Evolutionary conservation across 1,140 invertebrate genomes (phyloP).

Genomic region (Eciton burchellii): DNA sequence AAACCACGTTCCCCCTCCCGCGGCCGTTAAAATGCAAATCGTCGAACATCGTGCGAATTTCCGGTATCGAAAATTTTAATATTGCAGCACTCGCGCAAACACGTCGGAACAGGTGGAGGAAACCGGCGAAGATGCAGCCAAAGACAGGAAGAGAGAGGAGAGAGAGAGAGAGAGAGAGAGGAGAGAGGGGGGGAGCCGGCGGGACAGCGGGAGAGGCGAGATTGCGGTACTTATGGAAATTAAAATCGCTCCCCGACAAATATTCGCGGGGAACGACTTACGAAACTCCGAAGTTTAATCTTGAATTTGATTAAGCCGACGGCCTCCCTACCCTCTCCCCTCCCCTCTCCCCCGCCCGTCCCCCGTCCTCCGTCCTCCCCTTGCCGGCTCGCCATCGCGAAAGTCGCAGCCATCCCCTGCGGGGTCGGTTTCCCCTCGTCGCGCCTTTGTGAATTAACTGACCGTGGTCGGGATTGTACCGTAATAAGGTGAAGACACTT

Average conservation of each 20-base stretch:
- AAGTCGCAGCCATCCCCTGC: constrained; percentile 9
- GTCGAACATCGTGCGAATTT: constrained; percentile 71
- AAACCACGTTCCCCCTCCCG: background rate
- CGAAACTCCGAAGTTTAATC: constrained; percentile 80
- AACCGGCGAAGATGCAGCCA: constrained; percentile 35
- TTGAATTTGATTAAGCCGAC: constrained; percentile 80
- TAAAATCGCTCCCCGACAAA: constrained; percentile 81
- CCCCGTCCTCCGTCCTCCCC: too few species aligned
- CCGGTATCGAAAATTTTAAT: constrained; percentile 78
- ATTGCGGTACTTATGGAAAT: constrained; percentile 83
- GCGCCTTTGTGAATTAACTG: constrained; percentile 74
- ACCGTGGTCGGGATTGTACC: constrained; percentile 70
- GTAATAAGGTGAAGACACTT: constrained; percentile 57
- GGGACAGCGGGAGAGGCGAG: constrained; percentile 61
- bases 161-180: constrained; percentile 47
- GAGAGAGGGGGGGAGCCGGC: too few species aligned
- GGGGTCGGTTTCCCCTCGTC: background rate
- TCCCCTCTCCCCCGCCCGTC: too few species aligned
- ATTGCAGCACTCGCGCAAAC: constrained; percentile 72
- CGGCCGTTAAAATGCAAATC: constrained; percentile 79
- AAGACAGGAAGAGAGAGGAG: constrained; percentile 15
- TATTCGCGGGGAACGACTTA: constrained; percentile 75
- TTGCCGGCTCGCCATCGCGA: constrained; percentile 18
- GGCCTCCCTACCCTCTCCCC: too few species aligned
- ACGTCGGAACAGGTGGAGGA: background rate